Base-by-base conservation (phyloP, 2,113 vertebrate species). In the Machaerirhynchus nigripectus region DNA sequence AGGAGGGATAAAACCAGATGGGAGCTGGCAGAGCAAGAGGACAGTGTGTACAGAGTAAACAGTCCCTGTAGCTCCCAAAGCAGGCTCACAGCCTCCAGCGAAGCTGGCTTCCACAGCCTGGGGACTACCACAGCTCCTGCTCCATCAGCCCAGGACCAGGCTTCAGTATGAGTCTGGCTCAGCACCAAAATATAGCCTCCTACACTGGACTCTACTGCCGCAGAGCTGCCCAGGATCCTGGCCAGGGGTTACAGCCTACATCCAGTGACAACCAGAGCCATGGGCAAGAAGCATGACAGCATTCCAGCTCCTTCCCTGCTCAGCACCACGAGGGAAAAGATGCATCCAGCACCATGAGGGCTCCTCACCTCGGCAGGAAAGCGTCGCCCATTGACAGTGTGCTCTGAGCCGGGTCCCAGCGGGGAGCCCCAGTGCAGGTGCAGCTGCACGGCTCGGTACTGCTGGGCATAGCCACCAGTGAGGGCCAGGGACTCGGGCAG, bases 391-490 rank as follows among this genome's bases (percentile, higher is more conserved):
- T 97, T 84, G 35, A 98, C 6, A 0, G 97, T 98, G 95, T 98
- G 98, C 88, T 98, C 98, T 0, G 98, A 98, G 65, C 98, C 98
- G 0, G 87, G 96, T 40, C 55, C 88, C 0, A 4, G 22, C 0
- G 6, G 33, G 4, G 97, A 94, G 0, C 98, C 98, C 98, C 98
- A 98, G 84, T 98, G 98, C 91, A 98, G 93, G 60, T 98, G 98
- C 65, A 98, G 73, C 89, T 98, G 98, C 59, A 53, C 61, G 0
- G 98, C 98, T 31, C 68, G 79, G 92, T 98, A 98, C n/a, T 97
- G 97, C 75, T 94, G 96, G 6, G 97, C 90, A 19, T 98, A 97
- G 65, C 97, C 97, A 2, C 96, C 91, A 3, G 89, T 75, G 91
- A 98, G 95, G 60, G 96, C 91, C 92, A 98, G 90, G 3, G 97